phyloP scores from a whole-genome alignment of 2,888 invertebrate genomes.

The Escarpia spicata region DNA sequence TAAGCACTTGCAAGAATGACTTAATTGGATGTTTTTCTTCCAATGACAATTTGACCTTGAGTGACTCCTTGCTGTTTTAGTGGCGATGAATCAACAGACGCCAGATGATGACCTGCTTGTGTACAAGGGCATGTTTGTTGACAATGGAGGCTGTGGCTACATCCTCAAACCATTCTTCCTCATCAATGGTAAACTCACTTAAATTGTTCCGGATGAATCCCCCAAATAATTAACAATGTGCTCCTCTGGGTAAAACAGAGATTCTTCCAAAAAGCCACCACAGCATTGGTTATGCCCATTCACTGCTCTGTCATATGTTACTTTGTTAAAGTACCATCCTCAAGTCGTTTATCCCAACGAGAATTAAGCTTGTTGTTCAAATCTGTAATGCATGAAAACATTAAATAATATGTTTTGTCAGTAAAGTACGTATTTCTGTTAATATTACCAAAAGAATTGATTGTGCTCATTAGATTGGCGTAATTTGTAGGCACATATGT shows the following conservation, averaged over 20 bases:
- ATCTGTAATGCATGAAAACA: too few relatives aligned
- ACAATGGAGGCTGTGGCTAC: conserved; percentile 72
- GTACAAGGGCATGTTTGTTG: conserved; percentile 69
- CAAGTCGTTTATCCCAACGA: too few relatives aligned
- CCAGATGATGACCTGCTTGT: conserved; percentile 68
- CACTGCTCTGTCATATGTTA: neutral
- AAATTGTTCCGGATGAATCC: neutral
- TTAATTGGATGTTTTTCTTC: neutral
- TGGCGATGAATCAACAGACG: conserved; percentile 73
- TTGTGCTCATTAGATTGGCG: too few relatives aligned
- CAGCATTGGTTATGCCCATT: neutral
- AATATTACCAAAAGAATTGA: too few relatives aligned
- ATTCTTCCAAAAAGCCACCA: neutral
- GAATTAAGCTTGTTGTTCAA: too few relatives aligned
- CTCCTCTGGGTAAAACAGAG: neutral
- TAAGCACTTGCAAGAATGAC: too few relatives aligned
- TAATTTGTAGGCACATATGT: too few relatives aligned
- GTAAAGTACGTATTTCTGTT: too few relatives aligned
- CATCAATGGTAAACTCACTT: neutral
- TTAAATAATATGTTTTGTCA: too few relatives aligned
- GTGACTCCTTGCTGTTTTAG: conserved; percentile 29
- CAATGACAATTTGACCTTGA: neutral
- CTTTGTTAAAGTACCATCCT: too few relatives aligned
- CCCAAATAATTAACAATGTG: neutral
- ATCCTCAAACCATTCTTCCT: conserved; percentile 71